phyloP scores from a whole-genome alignment of 2,113 vertebrate species.

The Micromys minutus region DNA sequence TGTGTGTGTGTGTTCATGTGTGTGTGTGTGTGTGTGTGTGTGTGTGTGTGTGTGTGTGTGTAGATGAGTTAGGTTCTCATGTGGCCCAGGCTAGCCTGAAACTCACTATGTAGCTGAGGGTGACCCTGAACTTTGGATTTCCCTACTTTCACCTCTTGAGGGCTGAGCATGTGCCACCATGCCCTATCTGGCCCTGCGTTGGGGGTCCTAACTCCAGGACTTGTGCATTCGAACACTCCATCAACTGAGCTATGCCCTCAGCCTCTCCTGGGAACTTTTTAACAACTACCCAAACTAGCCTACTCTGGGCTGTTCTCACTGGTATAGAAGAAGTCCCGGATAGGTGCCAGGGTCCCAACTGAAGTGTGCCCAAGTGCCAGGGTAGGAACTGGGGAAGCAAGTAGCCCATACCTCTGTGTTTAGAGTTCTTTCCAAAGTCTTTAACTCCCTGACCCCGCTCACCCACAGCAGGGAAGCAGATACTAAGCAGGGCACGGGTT shows the following conservation, averaged over 20 bases:
- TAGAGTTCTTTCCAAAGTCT: not conserved
- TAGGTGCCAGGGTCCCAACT: not conserved
- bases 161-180: not conserved
- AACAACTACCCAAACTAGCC: too few species aligned
- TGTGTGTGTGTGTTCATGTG: not conserved
- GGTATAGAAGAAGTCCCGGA: not conserved
- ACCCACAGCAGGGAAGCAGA: fast-evolving
- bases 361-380: not conserved
- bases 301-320: not conserved
- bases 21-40: not conserved
- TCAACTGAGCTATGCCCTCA: not conserved
- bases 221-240: not conserved
- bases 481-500: not conserved
- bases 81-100: not conserved
- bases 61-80: not conserved
- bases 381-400: too few species aligned
- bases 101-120: not conserved
- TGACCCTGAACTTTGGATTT: not conserved
- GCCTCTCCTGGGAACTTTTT: not conserved
- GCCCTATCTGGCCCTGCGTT: not conserved
- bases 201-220: not conserved
- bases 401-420: not conserved
- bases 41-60: not conserved
- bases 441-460: not conserved
- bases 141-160: not conserved